phyloP scores from a whole-genome alignment of 2,797 vertebrate genomes.

The Anguilla anguilla region DNA sequence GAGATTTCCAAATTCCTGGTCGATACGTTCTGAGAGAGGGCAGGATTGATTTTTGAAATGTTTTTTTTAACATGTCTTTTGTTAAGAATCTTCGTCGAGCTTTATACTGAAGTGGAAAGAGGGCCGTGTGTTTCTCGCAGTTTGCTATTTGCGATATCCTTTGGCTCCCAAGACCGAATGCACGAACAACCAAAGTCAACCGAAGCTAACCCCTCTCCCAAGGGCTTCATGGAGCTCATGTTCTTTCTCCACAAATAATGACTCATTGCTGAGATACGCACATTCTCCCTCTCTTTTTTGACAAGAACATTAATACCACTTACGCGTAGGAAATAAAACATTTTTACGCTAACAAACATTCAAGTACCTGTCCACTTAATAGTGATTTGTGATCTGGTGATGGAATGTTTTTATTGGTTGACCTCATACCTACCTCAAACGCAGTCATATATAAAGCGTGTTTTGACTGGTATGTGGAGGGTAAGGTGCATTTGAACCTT shows the following conservation, averaged over 20 bases:
- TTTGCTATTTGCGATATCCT: background rate
- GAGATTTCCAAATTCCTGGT: conserved; percentile 1
- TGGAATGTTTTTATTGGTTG: background rate
- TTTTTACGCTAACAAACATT: background rate
- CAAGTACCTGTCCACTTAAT: background rate
- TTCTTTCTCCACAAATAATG: conserved; percentile 13
- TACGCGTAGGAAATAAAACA: conserved; percentile 4
- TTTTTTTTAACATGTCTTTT: background rate
- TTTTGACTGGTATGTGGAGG: background rate
- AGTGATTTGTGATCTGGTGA: background rate
- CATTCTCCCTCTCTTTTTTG: background rate
- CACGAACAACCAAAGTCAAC: background rate
- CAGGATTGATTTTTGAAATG: background rate
- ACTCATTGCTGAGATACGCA: background rate
- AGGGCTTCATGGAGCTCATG: background rate
- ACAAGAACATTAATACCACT: background rate
- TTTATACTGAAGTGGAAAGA: background rate
- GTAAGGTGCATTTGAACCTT: background rate
- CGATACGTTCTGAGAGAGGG: background rate
- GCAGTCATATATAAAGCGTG: background rate
- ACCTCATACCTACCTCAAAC: conserved; percentile 3
- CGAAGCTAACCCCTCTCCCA: background rate
- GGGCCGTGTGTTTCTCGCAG: background rate
- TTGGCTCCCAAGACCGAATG: background rate
- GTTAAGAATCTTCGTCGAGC: background rate